Evolutionary conservation across 2,113 vertebrate species (phyloP).

Genomic region (Coregonus clupeaformis): DNA sequence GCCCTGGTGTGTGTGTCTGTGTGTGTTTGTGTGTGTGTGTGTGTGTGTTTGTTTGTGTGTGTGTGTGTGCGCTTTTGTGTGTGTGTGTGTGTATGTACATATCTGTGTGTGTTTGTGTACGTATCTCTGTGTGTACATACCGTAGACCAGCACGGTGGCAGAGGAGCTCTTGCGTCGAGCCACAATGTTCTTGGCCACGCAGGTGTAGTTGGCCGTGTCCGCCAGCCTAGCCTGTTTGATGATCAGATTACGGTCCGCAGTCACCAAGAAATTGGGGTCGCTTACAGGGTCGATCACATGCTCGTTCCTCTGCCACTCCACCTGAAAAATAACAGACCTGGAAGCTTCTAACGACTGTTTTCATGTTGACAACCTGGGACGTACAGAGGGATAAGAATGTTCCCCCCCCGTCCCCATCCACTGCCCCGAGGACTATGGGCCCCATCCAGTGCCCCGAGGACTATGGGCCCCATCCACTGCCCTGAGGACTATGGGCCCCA

Average conservation of each 20-base stretch:
- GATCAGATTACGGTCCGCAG: constrained; percentile 90
- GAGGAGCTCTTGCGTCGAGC: constrained; percentile 90
- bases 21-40: constrained; percentile 30
- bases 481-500: too few relatives aligned
- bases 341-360: constrained; percentile 2
- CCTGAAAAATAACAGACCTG: constrained; percentile 69
- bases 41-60: constrained; percentile 19
- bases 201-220: constrained; percentile 97
- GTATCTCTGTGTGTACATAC: constrained; percentile 66
- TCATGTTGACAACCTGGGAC: constrained; percentile 24
- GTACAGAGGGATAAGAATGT: too few relatives aligned
- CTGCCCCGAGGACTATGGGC: too few relatives aligned
- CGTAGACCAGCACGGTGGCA: constrained; percentile 88
- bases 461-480: too few relatives aligned
- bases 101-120: constrained; percentile 33
- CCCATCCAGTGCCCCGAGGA: too few relatives aligned
- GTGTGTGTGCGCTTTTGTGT: too few relatives aligned
- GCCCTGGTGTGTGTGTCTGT: not conserved
- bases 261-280: constrained; percentile 92
- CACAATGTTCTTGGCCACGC: constrained; percentile 97
- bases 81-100: too few relatives aligned
- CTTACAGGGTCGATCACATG: constrained; percentile 86
- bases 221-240: constrained; percentile 92
- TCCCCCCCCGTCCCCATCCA: too few relatives aligned
- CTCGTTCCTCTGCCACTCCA: constrained; percentile 96